Evolutionary conservation across 2,113 vertebrate genomes (phyloP), one percentile per base, ranked within the genome.

Genomic region (Vulpes ferrilata): DNA sequence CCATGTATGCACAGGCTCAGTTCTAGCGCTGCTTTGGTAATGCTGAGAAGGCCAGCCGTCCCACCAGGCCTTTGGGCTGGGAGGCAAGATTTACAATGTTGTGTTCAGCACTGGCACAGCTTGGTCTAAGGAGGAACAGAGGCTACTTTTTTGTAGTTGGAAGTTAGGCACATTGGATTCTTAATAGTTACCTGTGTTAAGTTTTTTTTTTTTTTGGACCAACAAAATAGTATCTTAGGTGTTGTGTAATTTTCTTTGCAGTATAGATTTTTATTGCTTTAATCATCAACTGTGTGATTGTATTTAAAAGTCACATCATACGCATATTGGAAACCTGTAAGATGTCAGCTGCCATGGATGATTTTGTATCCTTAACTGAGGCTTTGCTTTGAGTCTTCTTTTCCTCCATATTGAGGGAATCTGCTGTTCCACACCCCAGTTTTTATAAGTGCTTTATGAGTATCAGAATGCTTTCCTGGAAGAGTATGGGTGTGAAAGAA

Each of bases 231-330:
- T 85, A 76, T 35, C 11, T 92, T 65, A 19, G 5, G 25, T 62
- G 2, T 71, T 96, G 83, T 73, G 6, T 64, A 17, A 15, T 86
- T 73, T 97, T 82, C 16, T 85, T 89, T 62, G 11, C 22, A 84
- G 30, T 76, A 19, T 92, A 6, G 86, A 62, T 67, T 62, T 88
- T 32, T 27, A 43, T 86, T 92, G 22, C 25, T 88, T 82, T 85
- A 88, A 57, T 79, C 60, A 69, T 48, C 27, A 90, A n/a, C 3
- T 83, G 11, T 90, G 69, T 69, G 55, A 30, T 87, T 90, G 73
- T 88, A n/a, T 79, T 16, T 27, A 76, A 13, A 93, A 91, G 10
- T 93, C 48, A 57, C 48, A 74, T 90, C 1, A 25, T 93, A 80
- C 69, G n/a, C 3, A 13, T 80, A 12, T 59, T 90, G 53, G 53